phyloP scores from a whole-genome alignment of 2,888 invertebrate genomes.

The Strigamia maritima region DNA sequence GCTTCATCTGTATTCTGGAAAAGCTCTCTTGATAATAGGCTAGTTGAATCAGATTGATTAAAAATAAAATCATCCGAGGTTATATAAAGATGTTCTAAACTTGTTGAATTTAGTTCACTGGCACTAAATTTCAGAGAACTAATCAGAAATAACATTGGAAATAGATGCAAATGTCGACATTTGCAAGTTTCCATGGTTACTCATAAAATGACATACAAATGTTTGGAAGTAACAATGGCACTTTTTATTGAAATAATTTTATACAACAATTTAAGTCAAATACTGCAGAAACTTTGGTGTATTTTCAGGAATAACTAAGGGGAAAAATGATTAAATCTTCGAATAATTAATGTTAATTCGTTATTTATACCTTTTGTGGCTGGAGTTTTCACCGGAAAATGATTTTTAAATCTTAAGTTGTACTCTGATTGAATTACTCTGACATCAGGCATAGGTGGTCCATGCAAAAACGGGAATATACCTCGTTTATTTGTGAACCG shows the following conservation, averaged over 20 bases:
- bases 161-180: neutral
- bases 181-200: neutral
- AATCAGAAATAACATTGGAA: neutral
- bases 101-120: neutral
- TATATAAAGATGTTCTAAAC: neutral
- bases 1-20: neutral
- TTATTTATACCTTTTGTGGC: neutral
- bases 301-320: neutral
- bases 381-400: neutral
- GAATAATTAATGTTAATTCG: neutral
- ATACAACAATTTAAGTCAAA: neutral
- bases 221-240: neutral
- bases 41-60: neutral
- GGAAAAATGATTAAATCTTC: neutral
- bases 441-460: neutral
- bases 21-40: neutral
- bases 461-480: neutral
- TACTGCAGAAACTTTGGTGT: neutral
- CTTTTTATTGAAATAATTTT: too few species aligned
- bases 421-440: neutral
- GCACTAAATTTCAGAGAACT: neutral
- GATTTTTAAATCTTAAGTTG: neutral
- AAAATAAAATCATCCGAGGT: neutral
- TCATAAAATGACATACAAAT: neutral
- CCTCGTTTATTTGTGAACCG: neutral